Percentiles rank a stretch among this genome's conserved stretches.
phyloP scores from a whole-genome alignment of 2,113 vertebrate genomes.

The Hyperoodon ampullatus region DNA sequence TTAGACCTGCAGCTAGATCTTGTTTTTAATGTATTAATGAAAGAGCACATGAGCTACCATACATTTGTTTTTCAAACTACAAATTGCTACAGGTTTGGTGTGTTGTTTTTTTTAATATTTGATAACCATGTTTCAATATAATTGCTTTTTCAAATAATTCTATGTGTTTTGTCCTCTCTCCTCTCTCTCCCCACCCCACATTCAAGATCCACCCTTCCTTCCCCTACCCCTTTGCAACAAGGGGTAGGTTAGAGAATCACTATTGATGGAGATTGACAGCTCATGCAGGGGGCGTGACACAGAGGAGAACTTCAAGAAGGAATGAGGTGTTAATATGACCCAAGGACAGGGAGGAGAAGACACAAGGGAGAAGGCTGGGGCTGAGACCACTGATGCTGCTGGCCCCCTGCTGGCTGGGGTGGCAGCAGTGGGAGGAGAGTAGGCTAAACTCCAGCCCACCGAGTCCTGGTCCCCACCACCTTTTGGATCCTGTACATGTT shows the following conservation, averaged over 20 bases:
- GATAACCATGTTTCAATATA: not conserved
- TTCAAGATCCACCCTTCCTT: not conserved
- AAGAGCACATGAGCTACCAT: not conserved
- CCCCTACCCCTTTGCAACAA: accelerated
- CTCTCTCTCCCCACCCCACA: not conserved
- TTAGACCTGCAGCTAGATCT: constrained; percentile 1
- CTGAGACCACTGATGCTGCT: accelerated
- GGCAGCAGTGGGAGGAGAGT: too few species aligned
- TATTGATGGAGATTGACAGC: accelerated
- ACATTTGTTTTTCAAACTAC: not conserved
- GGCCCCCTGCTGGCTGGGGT: not conserved
- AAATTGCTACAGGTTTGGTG: constrained; percentile 20
- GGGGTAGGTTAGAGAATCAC: not conserved
- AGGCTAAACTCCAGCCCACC: not conserved
- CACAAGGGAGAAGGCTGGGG: accelerated
- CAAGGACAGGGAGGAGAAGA: not conserved
- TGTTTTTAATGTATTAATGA: constrained; percentile 47
- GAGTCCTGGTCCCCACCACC: not conserved
- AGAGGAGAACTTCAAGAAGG: not conserved
- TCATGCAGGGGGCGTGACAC: accelerated
- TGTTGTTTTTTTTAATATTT: not conserved
- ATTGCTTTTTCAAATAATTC: not conserved
- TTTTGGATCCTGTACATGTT: not conserved
- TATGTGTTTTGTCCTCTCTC: not conserved
- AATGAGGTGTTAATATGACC: accelerated